phyloP scores from a whole-genome alignment of 1,140 invertebrate genomes.

The Meloidogyne exigua region DNA sequence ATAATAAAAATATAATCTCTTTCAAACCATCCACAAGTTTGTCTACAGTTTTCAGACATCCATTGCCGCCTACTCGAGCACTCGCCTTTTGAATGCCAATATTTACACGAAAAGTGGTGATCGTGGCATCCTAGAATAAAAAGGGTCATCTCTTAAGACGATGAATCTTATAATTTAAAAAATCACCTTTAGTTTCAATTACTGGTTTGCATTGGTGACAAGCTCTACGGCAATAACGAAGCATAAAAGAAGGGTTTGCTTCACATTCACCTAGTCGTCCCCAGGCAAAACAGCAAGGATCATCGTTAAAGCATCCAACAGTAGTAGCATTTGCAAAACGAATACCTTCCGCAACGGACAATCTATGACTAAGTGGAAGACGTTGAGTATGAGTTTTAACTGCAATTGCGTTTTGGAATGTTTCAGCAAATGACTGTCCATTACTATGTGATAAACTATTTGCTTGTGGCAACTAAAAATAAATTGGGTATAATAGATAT shows the following conservation, averaged over 20 bases:
- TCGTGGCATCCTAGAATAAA: slow-evolving; percentile 32
- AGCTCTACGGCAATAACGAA: slow-evolving; percentile 33
- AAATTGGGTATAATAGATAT: neutral
- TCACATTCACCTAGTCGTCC: slow-evolving; percentile 31
- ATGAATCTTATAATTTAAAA: neutral
- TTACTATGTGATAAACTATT: slow-evolving; percentile 41
- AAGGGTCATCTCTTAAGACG: too few species aligned
- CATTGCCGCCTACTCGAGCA: slow-evolving; percentile 44
- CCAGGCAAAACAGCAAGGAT: slow-evolving; percentile 49
- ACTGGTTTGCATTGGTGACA: slow-evolving; percentile 16
- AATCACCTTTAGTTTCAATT: neutral
- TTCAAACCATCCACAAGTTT: slow-evolving; percentile 37
- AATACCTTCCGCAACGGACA: neutral
- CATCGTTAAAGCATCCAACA: slow-evolving; percentile 41
- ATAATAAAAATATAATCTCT: slow-evolving; percentile 10
- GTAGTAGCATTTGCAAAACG: slow-evolving; percentile 4
- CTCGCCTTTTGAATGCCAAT: slow-evolving; percentile 44
- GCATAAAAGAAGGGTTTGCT: slow-evolving; percentile 40
- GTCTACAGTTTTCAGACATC: slow-evolving; percentile 49
- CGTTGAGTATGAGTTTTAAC: slow-evolving; percentile 5
- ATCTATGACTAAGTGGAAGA: neutral
- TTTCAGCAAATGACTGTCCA: slow-evolving; percentile 40
- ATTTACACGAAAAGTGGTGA: slow-evolving; percentile 40
- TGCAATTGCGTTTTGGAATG: slow-evolving; percentile 32
- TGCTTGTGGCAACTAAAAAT: slow-evolving; percentile 23